Evolutionary conservation across 2,888 invertebrate genomes (phyloP), one percentile per base, ranked within the genome.

Genomic region (Caenorhabditis parvicauda): DNA sequence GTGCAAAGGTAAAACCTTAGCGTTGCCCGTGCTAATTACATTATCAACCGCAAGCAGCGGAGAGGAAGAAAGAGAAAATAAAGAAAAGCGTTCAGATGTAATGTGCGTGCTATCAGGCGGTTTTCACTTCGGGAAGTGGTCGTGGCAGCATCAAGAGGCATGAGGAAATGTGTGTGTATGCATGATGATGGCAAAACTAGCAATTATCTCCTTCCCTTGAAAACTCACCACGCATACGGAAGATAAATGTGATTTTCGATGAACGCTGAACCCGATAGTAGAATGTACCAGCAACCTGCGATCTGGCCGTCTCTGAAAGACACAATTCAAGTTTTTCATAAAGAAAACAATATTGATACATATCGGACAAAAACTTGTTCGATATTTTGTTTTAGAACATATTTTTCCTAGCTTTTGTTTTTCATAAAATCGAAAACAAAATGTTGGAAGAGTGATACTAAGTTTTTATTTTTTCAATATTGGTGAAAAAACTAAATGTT

Each of bases 221-320:
- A 44, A 17, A 75, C 82, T 77, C 69, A 84, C 84, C 84, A 83
- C 75, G 81, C 83, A 52, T 83, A 86, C n/a, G 90, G 90, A 69
- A 90, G 85, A 82, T 88, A 90, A 88, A 90, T 89, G 72, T 89
- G 89, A 44, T 89, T 89, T 82, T 90, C 89, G 83, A 90, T 90
- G 85, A 90, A 90, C 51, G 90, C 89, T 19, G 89, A 89, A 50
- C 90, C 90, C 39, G 88, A 88, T 57, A 90, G 85, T 51, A 90
- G 84, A 76, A 90, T 88, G 83, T 89, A 90, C 90, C 90, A 90
- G 82, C 89, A 89, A 70, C 88, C 87, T 67, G 88, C 88, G 74
- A 89, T 82, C 83, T 90, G 89, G 25, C 89, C 89, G 64, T 89
- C 88, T 80, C 90, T 90, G 84, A 61, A 73, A 73, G n/a, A n/a